Conservation (phyloP, 1,140 invertebrate species). For the Paraescarpia echinospica region DNA sequence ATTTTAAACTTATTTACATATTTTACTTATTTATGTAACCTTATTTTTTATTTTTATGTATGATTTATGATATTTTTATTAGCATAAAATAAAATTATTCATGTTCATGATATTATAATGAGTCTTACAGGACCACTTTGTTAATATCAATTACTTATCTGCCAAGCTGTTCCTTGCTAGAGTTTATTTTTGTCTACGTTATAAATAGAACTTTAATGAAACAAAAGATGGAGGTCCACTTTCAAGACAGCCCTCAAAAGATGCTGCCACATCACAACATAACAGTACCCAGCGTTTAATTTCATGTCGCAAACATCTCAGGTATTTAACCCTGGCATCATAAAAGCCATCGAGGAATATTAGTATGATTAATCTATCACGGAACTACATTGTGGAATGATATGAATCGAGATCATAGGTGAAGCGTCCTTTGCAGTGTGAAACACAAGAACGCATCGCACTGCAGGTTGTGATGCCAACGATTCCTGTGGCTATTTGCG, state of each 20-base stretch:
- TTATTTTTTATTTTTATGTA: too few relatives aligned
- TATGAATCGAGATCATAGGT: neutral
- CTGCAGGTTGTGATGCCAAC: neutral
- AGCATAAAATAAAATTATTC: too few relatives aligned
- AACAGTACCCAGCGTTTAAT: neutral
- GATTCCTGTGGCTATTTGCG: neutral
- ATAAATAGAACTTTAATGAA: constrained; percentile 1
- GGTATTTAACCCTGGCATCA: neutral
- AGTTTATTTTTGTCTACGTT: neutral
- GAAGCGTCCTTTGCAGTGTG: neutral
- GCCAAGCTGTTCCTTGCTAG: neutral
- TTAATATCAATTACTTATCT: neutral
- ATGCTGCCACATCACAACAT: neutral
- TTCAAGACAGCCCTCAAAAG: neutral
- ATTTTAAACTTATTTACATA: too few relatives aligned
- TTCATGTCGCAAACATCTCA: neutral
- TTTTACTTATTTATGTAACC: too few relatives aligned
- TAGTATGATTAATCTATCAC: neutral
- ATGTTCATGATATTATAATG: neutral
- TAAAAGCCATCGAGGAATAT: neutral
- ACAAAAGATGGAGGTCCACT: neutral
- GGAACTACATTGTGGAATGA: neutral
- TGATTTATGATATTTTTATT: too few relatives aligned
- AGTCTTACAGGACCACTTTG: neutral
- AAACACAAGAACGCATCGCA: neutral